Base-by-base conservation (phyloP, 2,888 invertebrate genomes). In the Drosophila buzzatii region DNA sequence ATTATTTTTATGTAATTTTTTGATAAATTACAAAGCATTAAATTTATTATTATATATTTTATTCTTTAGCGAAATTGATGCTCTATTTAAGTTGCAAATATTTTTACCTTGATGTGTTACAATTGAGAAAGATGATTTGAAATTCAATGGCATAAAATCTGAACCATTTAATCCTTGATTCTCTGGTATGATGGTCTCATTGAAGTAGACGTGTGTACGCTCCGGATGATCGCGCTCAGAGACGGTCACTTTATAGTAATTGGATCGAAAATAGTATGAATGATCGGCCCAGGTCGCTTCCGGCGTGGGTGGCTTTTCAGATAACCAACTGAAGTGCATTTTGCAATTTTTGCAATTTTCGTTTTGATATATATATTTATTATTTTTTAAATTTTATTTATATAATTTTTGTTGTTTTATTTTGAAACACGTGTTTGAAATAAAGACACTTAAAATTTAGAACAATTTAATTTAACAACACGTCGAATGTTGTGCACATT, bases 211-310 rank as follows among this genome's bases (percentile, higher is more conserved):
- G 72, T 89, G 78, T 55, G 88, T 81, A 59, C 88, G 92, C 79
- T 93, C 93, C 73, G 86, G 73, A 74, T 91, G 91, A 91, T 94
- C 94, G 78, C 92, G 92, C 88, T 94, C 94, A 44, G 94, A 94
- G 58, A 94, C 91, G 57, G 94, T 93, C 61, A 94, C 89, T 76
- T 90, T 88, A 74, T 93, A 93, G 67, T 90, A 92, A 60, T 92
- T 89, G 64, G 93, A 92, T 70, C 91, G 92, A 88, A 92, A 93
- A 64, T 91, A 92, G 79, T 91, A 91, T 76, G 93, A 91, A 76
- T 90, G 91, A 73, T 94, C 93, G 70, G 92, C 92, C 94, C 94
- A 95, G 84, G 93, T 94, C 64, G 94, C 94, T 91, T 93, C 93
- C 75, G 93, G 92, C 86, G 93, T 92, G 71, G 91, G 89, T 91